phyloP scores from a whole-genome alignment of 2,888 invertebrate species.

The Hemistola chrysoprasaria region DNA sequence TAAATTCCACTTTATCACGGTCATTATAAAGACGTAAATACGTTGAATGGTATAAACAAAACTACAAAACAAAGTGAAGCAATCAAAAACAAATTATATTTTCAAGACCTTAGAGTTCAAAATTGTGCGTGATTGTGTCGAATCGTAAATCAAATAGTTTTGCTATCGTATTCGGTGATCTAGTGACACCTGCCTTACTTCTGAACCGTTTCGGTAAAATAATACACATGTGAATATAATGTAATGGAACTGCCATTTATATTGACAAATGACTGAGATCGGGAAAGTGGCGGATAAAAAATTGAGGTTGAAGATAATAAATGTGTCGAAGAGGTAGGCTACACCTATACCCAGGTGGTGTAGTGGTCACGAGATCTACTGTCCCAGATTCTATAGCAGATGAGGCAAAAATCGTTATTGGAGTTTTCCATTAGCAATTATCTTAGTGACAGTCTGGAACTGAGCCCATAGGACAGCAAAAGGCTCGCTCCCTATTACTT shows the following conservation, averaged over 20 bases:
- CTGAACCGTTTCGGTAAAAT: constrained; percentile 21
- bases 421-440: no score
- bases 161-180: constrained; percentile 25
- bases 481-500: no score
- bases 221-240: constrained; percentile 13
- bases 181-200: constrained; percentile 31
- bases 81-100: constrained; percentile 2
- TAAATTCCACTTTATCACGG: constrained; percentile 11
- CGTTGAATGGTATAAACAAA: background rate
- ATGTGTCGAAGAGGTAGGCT: no score
- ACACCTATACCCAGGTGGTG: no score
- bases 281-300: no score
- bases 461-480: no score
- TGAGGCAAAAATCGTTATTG: no score
- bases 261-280: constrained; percentile 13
- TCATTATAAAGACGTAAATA: background rate
- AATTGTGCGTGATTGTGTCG: background rate
- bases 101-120: background rate
- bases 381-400: no score
- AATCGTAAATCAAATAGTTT: constrained; percentile 31
- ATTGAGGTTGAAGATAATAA: no score
- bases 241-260: constrained; percentile 18
- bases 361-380: no score
- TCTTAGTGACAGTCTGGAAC: no score
- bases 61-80: background rate